Evolutionary conservation across 2,113 vertebrate species (phyloP), one percentile per base, ranked within the genome.

Genomic region (Brienomyrus longianalis): DNA sequence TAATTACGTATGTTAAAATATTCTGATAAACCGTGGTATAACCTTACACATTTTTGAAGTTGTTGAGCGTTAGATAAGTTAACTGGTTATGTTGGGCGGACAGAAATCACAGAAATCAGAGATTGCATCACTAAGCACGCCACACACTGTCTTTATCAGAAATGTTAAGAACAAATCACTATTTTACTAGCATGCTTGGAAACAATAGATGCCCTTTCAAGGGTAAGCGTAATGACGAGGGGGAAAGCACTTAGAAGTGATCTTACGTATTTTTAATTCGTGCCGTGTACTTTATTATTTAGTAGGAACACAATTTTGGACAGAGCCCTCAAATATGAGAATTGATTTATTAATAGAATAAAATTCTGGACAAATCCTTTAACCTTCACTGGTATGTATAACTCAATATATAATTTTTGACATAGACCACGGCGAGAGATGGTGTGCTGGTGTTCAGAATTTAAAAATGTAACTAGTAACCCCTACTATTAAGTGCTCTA

Each of bases 131-230:
- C 0, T 5, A 39, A 43, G 35, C 6, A 5, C 15, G 5, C 35
- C 13, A 11, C 74, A 43, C 27, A 11, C 13, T 80, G 74, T 80
- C 11, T 35, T 17, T 80, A 77, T 39, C 15, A 80, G 74, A 31
- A 1, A 39, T 39, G 39, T 39, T 39, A 39, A 39, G 39, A 39
- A 39, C 39, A 2, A 27, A 35, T 74, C n/a, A 13, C 5, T 43
- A 43, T 35, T 80, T 43, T 80, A 80, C 74, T 80, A 43, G 74
- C 17, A 11, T 43, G 7, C 1, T 70, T 70, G 62, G 62, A 70
- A 27, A 80, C 74, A 80, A 80, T 80, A 43, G 74, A 80, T 80
- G 74, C 74, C 74, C 31, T 80, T 80, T 80, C 74, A 80, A 80
- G 74, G 74, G 35, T 80, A 80, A 43, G 15, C 17, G 35, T 80